Conservation (phyloP, 2,113 vertebrate genomes). For the Rallus limicola region DNA sequence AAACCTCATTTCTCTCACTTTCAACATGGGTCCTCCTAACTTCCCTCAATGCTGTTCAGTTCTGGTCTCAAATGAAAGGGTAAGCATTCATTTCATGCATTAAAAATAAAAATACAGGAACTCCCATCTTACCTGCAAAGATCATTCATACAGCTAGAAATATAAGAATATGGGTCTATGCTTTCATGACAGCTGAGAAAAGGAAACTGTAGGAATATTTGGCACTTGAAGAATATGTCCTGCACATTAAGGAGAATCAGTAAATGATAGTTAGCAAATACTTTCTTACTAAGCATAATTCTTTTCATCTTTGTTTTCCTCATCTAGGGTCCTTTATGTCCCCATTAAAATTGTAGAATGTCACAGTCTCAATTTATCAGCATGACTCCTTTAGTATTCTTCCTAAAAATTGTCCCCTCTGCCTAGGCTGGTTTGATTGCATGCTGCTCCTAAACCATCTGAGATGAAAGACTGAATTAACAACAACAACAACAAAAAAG, state of each 20-base stretch:
- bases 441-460: neutral
- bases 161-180: constrained; percentile 95
- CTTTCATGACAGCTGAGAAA: constrained; percentile 97
- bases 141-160: constrained; percentile 96
- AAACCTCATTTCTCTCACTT: neutral
- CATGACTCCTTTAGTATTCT: neutral
- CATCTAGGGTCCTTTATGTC: neutral
- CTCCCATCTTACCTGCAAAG: constrained; percentile 92
- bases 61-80: neutral
- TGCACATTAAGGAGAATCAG: constrained; percentile 60
- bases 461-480: neutral
- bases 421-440: neutral
- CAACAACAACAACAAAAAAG: neutral
- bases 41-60: neutral
- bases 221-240: constrained; percentile 96
- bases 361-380: neutral
- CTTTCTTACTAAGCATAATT: neutral
- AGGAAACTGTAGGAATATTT: constrained; percentile 93
- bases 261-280: neutral
- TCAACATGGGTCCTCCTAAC: neutral
- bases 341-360: neutral
- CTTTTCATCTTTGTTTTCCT: neutral
- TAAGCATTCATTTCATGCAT: neutral
- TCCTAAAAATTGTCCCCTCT: neutral
- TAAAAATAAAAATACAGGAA: neutral